Conservation (phyloP, 2,888 invertebrate species). For the Nephrotoma appendiculata region DNA sequence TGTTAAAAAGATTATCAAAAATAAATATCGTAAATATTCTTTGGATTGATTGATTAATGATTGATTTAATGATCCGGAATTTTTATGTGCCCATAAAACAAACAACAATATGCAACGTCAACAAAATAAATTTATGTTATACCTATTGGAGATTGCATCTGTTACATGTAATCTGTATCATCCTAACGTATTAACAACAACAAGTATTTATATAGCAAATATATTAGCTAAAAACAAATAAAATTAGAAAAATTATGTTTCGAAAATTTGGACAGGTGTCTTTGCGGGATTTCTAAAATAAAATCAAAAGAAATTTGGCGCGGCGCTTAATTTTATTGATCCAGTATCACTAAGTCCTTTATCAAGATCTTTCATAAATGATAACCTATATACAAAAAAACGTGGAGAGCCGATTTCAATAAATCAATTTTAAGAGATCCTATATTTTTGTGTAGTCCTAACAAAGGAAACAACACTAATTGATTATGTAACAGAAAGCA, state of each 20-base stretch:
- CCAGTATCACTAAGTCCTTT: not conserved
- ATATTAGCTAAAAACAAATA: not conserved
- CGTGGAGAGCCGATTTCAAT: not conserved
- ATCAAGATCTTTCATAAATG: not conserved
- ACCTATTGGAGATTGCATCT: not conserved
- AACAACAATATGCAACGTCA: not conserved
- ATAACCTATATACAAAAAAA: not conserved
- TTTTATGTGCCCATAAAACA: not conserved
- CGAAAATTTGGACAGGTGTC: not conserved
- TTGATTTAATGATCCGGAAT: not conserved
- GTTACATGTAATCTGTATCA: not conserved
- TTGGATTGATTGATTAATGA: not conserved
- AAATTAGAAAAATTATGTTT: not conserved
- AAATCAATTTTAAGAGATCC: not conserved
- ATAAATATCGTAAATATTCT: not conserved
- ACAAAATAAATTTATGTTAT: not conserved
- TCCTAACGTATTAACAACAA: not conserved
- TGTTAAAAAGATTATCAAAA: too few relatives aligned
- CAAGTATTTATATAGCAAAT: not conserved
- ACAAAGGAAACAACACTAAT: not conserved
- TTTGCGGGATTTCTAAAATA: not conserved
- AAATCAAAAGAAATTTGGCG: not conserved
- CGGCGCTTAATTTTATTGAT: not conserved
- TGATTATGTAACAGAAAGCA: not conserved
- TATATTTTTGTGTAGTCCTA: not conserved